phyloP scores from a whole-genome alignment of 2,888 invertebrate genomes.

The Acleris sparsana region DNA sequence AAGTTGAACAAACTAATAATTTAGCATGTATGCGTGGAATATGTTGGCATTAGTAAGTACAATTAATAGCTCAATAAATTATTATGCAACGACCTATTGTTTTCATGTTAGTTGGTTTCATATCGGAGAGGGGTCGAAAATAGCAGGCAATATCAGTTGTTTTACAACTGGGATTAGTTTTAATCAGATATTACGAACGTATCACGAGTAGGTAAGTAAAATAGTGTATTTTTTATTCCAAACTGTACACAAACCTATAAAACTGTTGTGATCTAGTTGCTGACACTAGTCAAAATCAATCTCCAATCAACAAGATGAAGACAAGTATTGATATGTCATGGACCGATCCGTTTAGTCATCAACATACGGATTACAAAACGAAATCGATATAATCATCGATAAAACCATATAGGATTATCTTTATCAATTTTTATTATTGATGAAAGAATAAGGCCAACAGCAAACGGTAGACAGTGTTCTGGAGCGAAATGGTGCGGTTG shows the following conservation, averaged over 20 bases:
- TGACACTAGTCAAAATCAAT: no score
- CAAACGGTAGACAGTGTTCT: conserved; percentile 38
- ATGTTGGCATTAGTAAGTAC: background rate
- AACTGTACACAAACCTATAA: background rate
- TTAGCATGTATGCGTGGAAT: background rate
- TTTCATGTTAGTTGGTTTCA: conserved; percentile 6
- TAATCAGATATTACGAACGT: conserved; percentile 1
- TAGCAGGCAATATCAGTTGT: background rate
- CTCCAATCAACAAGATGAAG: no score
- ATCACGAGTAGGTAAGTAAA: background rate
- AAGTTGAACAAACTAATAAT: background rate
- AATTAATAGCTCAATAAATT: conserved; percentile 20
- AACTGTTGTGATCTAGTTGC: no score
- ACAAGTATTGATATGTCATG: no score
- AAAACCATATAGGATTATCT: conserved; percentile 9
- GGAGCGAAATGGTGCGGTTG: conserved; percentile 55
- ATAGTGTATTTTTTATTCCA: background rate
- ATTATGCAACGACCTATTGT: conserved; percentile 14
- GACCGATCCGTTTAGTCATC: background rate
- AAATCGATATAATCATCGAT: conserved; percentile 13
- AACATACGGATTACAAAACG: conserved; percentile 17
- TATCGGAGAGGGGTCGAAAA: conserved; percentile 6
- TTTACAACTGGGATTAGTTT: conserved; percentile 8
- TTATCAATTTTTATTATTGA: conserved; percentile 6
- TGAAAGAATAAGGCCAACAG: background rate